Evolutionary conservation across 2,113 vertebrate genomes (phyloP), one percentile per base, ranked within the genome.

Genomic region (Vidua macroura): DNA sequence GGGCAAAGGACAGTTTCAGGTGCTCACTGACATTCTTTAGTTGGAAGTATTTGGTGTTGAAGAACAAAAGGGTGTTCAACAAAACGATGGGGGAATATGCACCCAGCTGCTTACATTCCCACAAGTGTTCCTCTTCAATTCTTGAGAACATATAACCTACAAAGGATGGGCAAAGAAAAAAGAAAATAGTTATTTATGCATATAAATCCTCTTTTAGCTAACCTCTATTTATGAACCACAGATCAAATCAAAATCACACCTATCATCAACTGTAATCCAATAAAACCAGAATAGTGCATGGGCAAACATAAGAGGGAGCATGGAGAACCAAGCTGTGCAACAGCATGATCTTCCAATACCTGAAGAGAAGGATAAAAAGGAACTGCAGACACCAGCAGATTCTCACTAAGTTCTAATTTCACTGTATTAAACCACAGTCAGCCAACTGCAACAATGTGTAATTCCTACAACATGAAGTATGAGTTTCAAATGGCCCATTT

Each of bases 21-120:
- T 99, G 99, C 96, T 99, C 99, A 88, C 98, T 98, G 95, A 98
- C 98, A 58, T 98, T 98, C 96, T 98, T 99, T 84, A 99, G 98
- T 96, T 98, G 98, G 91, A 99, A 99, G 83, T 98, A 98, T 98
- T 99, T 99, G 97, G 99, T 99, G 98, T 98, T 99, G 98, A 99
- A 99, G 97, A 99, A 99, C 9, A 99, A 98, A 90, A 99, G 98
- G 1, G 99, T 99, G 97, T 99, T 99, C 97, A 99, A 97, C 81
- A 99, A 98, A 92, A 99, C 99, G 3, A 99, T 99, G 76, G 99
- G 99, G 30, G 99, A 99, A 97, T 99, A 99, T 16, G 99, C 99
- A 8, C 99, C 99, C 95, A 99, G 94, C 98, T 99, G 99, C 85
- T 99, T 99, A 92, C 99, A 99, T 64, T 99, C 98, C 99, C 99